These are phyloP conservation scores for Cossypha niveicapilla DNA, from an alignment of 2,797 vertebrate species.

Conservation along the genomic window DNA sequence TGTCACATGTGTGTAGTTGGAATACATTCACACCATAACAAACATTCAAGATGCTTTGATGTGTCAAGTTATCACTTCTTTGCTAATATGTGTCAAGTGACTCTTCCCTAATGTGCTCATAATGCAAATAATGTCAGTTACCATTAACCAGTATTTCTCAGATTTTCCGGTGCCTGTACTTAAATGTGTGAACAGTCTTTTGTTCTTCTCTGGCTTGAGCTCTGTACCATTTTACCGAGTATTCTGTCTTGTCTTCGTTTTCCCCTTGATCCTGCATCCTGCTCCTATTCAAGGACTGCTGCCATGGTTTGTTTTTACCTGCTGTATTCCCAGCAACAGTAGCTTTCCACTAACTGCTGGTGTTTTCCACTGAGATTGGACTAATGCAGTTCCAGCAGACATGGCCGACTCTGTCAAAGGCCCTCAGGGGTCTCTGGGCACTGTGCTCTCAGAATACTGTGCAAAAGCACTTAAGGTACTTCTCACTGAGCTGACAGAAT, in stretches of 20 bases:
- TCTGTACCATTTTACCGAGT: not conserved
- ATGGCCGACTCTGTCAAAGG: not conserved
- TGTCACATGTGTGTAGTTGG: rapidly evolving
- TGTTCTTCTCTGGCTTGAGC: not conserved
- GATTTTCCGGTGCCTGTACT: not conserved
- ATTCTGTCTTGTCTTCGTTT: not conserved
- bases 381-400: not conserved
- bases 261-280: not conserved
- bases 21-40: not conserved
- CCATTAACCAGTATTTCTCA: not conserved
- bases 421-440: not conserved
- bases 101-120: not conserved
- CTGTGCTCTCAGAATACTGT: not conserved
- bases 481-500: not conserved
- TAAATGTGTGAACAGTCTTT: not conserved
- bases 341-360: not conserved
- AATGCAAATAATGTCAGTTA: not conserved
- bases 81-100: not conserved
- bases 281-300: not conserved
- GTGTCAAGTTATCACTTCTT: not conserved
- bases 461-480: not conserved
- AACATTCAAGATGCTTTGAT: not conserved
- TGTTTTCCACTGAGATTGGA: not conserved
- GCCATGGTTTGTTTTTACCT: not conserved
- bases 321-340: not conserved